A percentile compares a stretch with the other conserved stretches of the same genome.
phyloP scores from a whole-genome alignment of 2,113 vertebrate species.

The Dunckerocampus dactyliophorus region DNA sequence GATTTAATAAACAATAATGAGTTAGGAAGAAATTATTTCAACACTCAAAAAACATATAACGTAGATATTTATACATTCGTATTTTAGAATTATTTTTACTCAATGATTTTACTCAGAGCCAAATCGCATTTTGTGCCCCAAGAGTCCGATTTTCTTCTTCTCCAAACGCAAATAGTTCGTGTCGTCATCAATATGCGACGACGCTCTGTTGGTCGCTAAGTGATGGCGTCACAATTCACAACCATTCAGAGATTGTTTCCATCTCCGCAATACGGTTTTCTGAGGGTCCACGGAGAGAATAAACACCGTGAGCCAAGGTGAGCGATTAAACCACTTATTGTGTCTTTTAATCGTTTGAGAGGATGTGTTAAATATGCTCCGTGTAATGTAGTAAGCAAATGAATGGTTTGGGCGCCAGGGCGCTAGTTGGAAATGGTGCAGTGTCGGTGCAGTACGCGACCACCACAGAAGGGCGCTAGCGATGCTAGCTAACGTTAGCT shows the following conservation, averaged over 20 bases:
- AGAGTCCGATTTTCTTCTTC: background rate
- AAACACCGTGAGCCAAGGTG: constrained; percentile 30
- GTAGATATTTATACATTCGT: too few species aligned
- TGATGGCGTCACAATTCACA: background rate
- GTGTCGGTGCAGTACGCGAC: constrained; percentile 33
- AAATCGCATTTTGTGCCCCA: too few species aligned
- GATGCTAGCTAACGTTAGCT: constrained; percentile 34
- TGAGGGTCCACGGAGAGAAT: background rate
- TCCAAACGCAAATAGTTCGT: background rate
- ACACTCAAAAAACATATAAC: too few species aligned
- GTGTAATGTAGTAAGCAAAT: too few species aligned
- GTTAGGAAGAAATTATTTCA: too few species aligned
- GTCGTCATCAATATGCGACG: background rate
- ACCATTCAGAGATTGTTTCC: constrained; percentile 36
- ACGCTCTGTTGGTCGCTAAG: constrained; percentile 1
- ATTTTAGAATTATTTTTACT: too few species aligned
- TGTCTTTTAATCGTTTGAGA: background rate
- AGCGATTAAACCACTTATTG: rapidly evolving
- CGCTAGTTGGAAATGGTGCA: constrained; percentile 53
- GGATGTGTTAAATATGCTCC: background rate
- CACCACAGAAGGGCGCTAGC: background rate
- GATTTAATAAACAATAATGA: too few species aligned
- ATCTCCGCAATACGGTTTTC: constrained; percentile 28
- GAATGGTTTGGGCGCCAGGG: constrained; percentile 7
- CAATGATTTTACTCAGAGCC: too few species aligned